Evolutionary conservation across 1,140 invertebrate genomes (phyloP), one percentile per base, ranked within the genome.

Genomic region (Hypsibius dujardini): DNA sequence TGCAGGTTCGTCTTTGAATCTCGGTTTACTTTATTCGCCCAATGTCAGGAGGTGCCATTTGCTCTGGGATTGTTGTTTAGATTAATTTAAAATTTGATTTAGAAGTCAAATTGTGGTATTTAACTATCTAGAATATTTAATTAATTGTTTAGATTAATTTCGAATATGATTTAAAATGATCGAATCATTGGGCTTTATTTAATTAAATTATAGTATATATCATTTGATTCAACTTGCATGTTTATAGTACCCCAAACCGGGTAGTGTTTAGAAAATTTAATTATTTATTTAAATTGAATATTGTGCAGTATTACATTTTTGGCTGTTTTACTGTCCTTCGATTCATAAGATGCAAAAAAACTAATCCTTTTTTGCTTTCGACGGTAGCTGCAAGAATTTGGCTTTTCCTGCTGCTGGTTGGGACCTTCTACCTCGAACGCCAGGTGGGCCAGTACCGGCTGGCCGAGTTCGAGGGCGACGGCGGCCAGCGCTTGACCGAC

Each of bases 341-440:
- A 56, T 56, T 56, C n/a, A 56, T 56, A 56, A 7, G 50, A n/a
- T 12, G 50, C 7, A 56, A 7, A n/a, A n/a, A n/a, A 56, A 56
- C n/a, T 56, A 56, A 56, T 12, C n/a, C 50, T 7, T n/a, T n/a
- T 56, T 56, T 56, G 50, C 50, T 12, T 12, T 56, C 7, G 50
- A 56, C n/a, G 7, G 7, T 56, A n/a, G 50, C 50, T 56, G 50
- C 50, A 56, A n/a, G n/a, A 56, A 56, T 84, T 72, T 80, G 78
- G 75, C 74, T 85, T 28, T 82, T 85, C 75, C 74, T 79, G n/a
- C 77, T 83, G 12, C 75, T 84, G 59, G 81, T 82, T 67, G 60
- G 80, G 2, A 83, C 77, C 73, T 75, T 80, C 45, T 47, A 76
- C 1, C 7, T 77, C 1, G 81, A 82, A 74, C 72, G 76, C 67